Evolutionary conservation across 2,888 invertebrate genomes (phyloP).

Genomic region (Eilema depressum): DNA sequence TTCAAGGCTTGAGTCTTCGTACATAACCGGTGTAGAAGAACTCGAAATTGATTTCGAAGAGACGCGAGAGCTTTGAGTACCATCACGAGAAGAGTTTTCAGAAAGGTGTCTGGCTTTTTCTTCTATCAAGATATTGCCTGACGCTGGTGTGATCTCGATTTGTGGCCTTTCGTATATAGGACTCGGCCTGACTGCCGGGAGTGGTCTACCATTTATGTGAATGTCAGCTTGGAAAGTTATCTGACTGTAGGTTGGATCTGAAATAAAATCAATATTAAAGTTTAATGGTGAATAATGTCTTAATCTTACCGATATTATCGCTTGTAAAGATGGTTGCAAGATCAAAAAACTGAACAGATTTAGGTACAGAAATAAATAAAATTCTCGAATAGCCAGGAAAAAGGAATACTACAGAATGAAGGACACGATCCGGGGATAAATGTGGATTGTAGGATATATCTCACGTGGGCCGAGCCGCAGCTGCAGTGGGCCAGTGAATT

Average conservation of each 20-base stretch:
- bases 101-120: neutral
- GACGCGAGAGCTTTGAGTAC: neutral
- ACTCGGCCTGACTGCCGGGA: neutral
- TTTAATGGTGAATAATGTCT: no score
- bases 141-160: neutral
- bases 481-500: neutral
- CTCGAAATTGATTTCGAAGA: neutral
- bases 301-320: no score
- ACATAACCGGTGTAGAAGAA: neutral
- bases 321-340: no score
- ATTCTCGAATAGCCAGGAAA: neutral
- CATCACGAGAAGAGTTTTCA: neutral
- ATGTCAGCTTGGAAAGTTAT: conserved; percentile 40
- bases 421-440: no score
- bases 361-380: no score
- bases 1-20: neutral
- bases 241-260: conserved; percentile 40
- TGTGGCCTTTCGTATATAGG: conserved; percentile 14
- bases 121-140: neutral
- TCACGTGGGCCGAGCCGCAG: neutral
- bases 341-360: no score
- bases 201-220: conserved; percentile 30
- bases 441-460: no score
- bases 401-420: no score
- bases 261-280: neutral